phyloP scores from a whole-genome alignment of 2,888 invertebrate genomes.

The Sarcophaga caerulescens region DNA sequence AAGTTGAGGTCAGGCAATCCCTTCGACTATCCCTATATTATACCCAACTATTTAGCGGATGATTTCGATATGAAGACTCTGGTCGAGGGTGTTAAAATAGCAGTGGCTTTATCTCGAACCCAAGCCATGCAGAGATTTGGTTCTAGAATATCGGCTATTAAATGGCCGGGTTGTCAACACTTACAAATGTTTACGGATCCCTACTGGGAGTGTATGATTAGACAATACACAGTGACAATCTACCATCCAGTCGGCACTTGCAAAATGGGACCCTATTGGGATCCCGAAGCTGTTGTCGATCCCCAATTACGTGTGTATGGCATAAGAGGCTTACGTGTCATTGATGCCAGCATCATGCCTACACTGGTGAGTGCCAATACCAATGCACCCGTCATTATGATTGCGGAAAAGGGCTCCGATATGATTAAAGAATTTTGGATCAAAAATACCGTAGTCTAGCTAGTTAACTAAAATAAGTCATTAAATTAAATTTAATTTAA shows the following conservation, averaged over 20 bases:
- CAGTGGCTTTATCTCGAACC: constrained; percentile 89
- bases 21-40: constrained; percentile 92
- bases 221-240: constrained; percentile 90
- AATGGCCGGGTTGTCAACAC: constrained; percentile 90
- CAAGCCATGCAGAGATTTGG: constrained; percentile 88
- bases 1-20: constrained; percentile 92
- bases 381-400: constrained; percentile 93
- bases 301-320: constrained; percentile 90
- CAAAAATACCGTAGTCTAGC: constrained; percentile 81
- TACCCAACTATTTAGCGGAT: constrained; percentile 94
- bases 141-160: constrained; percentile 86
- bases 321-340: constrained; percentile 88
- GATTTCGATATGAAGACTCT: constrained; percentile 90
- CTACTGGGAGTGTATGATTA: constrained; percentile 94
- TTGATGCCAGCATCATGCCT: constrained; percentile 94
- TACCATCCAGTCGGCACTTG: constrained; percentile 94
- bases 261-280: constrained; percentile 95
- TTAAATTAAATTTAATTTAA: constrained; percentile 16
- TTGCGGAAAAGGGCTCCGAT: constrained; percentile 94
- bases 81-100: constrained; percentile 93
- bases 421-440: constrained; percentile 93
- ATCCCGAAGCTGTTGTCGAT: constrained; percentile 91
- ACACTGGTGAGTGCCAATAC: constrained; percentile 92
- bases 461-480: constrained; percentile 27
- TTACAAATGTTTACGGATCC: constrained; percentile 86